Evolutionary conservation across 2,113 vertebrate species (phyloP).

Genomic region (Haemorhous mexicanus): DNA sequence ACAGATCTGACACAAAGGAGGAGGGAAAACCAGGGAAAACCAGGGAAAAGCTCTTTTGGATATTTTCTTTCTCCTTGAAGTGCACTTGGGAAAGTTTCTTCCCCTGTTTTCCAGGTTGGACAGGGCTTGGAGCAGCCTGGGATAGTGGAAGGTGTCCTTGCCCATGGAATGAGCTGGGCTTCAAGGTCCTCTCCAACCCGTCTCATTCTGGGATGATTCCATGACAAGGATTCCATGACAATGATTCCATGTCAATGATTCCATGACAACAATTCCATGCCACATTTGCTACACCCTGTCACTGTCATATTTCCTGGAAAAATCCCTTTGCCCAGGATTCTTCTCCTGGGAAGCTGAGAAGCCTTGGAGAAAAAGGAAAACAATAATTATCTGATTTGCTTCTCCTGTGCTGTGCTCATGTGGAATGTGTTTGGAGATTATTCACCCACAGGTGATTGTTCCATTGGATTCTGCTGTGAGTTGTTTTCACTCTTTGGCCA

Average conservation of each 20-base stretch:
- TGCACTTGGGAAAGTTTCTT: not conserved
- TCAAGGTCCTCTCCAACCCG: not conserved
- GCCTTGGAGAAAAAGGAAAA: too few relatives aligned
- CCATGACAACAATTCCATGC: fast-evolving
- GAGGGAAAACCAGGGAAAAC: not conserved
- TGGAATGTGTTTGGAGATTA: too few relatives aligned
- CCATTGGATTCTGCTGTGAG: too few relatives aligned
- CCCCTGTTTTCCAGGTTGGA: fast-evolving
- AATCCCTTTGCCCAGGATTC: too few relatives aligned
- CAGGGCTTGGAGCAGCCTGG: not conserved
- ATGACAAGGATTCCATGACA: not conserved
- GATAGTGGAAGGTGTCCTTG: not conserved
- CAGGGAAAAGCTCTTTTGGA: not conserved
- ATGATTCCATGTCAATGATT: fast-evolving
- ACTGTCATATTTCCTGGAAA: too few relatives aligned
- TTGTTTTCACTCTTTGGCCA: too few relatives aligned
- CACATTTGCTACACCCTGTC: not conserved
- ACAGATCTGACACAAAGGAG: not conserved
- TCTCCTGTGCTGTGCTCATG: too few relatives aligned
- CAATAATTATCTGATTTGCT: too few relatives aligned
- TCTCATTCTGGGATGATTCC: not conserved
- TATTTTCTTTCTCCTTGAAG: not conserved
- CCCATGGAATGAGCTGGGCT: not conserved
- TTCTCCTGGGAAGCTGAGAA: too few relatives aligned
- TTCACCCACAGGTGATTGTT: too few relatives aligned